A percentile compares a stretch with the other conserved stretches of the same genome.
Evolutionary conservation across 2,113 vertebrate genomes (phyloP).

Genomic region (Macquaria australasica): DNA sequence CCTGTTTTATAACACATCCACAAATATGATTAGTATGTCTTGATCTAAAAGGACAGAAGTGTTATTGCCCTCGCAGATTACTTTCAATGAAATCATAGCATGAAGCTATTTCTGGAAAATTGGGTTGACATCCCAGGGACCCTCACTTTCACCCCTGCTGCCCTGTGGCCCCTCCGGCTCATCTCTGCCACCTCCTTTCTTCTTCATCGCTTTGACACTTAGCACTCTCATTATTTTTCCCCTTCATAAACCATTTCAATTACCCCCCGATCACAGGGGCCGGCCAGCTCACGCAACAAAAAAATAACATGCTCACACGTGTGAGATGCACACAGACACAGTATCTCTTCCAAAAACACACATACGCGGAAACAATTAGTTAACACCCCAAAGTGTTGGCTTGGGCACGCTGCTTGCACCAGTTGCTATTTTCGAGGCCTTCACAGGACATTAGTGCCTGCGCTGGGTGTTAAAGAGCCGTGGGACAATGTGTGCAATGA

Average conservation of each 20-base stretch:
- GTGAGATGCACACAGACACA: neutral
- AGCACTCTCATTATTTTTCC: slow-evolving; percentile 66
- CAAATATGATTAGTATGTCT: slow-evolving; percentile 66
- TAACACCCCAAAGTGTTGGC: slow-evolving; percentile 58
- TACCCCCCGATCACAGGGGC: slow-evolving; percentile 24
- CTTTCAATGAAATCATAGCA: slow-evolving; percentile 58
- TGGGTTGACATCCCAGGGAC: slow-evolving; percentile 53
- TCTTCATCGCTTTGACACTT: slow-evolving; percentile 53
- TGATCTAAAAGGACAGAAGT: slow-evolving; percentile 59
- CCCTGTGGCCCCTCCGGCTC: slow-evolving; percentile 56
- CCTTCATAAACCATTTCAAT: slow-evolving; percentile 61
- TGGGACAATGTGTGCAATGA: slow-evolving; percentile 56
- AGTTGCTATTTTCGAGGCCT: slow-evolving; percentile 56
- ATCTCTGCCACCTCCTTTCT: slow-evolving; percentile 46
- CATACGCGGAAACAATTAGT: slow-evolving; percentile 34
- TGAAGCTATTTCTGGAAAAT: slow-evolving; percentile 66
- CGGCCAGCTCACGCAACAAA: neutral
- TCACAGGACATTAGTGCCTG: slow-evolving; percentile 59
- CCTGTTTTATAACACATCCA: slow-evolving; percentile 57
- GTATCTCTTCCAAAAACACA: slow-evolving; percentile 26
- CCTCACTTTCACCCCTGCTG: slow-evolving; percentile 20
- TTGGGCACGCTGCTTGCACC: slow-evolving; percentile 32
- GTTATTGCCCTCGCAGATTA: slow-evolving; percentile 63
- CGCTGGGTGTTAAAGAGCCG: slow-evolving; percentile 64
- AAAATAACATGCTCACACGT: neutral